A percentile compares a stretch with the other conserved stretches of the same genome.
These are phyloP conservation scores for Pyrocoelia pectoralis DNA, from an alignment of 2,888 invertebrate species.

Conservation along the genomic window DNA sequence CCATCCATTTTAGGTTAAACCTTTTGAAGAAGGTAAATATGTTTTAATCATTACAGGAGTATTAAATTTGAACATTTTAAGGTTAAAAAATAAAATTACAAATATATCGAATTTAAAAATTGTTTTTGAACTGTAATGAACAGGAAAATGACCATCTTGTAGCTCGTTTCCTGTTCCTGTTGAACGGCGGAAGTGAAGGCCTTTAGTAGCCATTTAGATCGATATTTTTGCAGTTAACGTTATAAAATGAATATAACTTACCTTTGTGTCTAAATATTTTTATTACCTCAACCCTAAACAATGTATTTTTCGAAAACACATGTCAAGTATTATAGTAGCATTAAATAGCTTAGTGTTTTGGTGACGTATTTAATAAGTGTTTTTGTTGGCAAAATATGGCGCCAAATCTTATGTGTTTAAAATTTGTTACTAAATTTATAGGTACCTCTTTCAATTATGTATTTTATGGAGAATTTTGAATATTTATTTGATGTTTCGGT, in stretches of 20 bases:
- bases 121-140: slow-evolving; percentile 43
- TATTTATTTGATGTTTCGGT: too few relatives aligned
- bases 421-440: too few relatives aligned
- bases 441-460: too few relatives aligned
- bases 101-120: slow-evolving; percentile 23
- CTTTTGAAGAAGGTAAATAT: slow-evolving; percentile 21
- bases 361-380: slow-evolving; percentile 2
- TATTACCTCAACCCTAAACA: slow-evolving; percentile 31
- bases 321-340: slow-evolving; percentile 40
- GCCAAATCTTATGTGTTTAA: slow-evolving; percentile 5
- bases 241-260: slow-evolving; percentile 28
- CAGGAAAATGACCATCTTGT: slow-evolving; percentile 63
- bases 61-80: neutral
- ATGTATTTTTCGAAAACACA: slow-evolving; percentile 33
- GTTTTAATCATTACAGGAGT: neutral
- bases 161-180: slow-evolving; percentile 71
- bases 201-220: slow-evolving; percentile 48
- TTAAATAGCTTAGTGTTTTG: slow-evolving; percentile 29
- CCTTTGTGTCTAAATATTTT: slow-evolving; percentile 23
- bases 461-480: too few relatives aligned
- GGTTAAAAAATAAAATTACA: slow-evolving; percentile 11
- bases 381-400: slow-evolving; percentile 18
- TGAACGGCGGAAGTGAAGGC: slow-evolving; percentile 58
- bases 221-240: slow-evolving; percentile 40
- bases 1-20: slow-evolving; percentile 33